Conservation (phyloP, 2,797 vertebrate species). For the Rhinella marina region DNA sequence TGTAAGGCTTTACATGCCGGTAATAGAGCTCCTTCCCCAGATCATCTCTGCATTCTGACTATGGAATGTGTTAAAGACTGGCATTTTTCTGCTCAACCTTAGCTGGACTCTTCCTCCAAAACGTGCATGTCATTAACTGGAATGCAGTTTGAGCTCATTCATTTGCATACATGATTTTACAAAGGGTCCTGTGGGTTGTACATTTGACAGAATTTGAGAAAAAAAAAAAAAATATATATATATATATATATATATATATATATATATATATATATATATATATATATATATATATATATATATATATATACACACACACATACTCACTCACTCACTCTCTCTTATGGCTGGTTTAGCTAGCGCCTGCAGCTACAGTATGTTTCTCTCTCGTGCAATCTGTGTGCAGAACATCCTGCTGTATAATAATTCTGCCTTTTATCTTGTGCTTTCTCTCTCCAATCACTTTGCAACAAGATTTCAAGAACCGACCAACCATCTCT, state of each 20-base stretch:
- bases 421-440: slow-evolving; percentile 67
- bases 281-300: background rate
- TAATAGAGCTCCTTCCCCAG: slow-evolving; percentile 2
- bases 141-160: slow-evolving; percentile 47
- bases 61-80: slow-evolving; percentile 29
- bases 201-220: background rate
- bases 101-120: slow-evolving; percentile 33
- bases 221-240: no score
- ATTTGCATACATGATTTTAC: slow-evolving; percentile 4
- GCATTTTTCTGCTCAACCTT: slow-evolving; percentile 23
- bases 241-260: background rate
- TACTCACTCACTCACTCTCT: background rate
- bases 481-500: slow-evolving; percentile 10
- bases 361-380: slow-evolving; percentile 66
- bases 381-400: slow-evolving; percentile 43
- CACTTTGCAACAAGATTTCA: slow-evolving; percentile 38
- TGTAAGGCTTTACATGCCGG: slow-evolving; percentile 10
- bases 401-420: slow-evolving; percentile 64
- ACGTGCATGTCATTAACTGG: slow-evolving; percentile 57
- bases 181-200: background rate
- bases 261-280: background rate
- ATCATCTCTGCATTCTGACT: slow-evolving; percentile 13
- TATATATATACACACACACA: no score
- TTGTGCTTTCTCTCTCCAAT: slow-evolving; percentile 44
- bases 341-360: slow-evolving; percentile 25